Percentiles rank a stretch among this genome's conserved stretches.
These are phyloP conservation scores for Allophyes oxyacanthae DNA, from an alignment of 2,888 invertebrate genomes.

Conservation along the genomic window DNA sequence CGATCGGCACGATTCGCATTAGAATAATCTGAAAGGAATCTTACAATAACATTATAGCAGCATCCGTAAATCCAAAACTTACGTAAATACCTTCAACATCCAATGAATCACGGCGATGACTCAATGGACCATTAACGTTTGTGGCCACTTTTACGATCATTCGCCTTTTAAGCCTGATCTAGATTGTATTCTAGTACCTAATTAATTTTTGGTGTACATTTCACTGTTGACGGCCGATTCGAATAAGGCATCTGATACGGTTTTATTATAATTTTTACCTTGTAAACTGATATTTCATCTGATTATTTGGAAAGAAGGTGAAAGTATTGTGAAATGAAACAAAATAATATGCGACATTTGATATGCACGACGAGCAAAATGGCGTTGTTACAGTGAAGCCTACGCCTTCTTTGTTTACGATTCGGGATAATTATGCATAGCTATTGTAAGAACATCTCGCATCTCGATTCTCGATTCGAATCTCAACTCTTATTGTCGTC, in stretches of 20 bases:
- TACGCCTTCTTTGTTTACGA: no score
- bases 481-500: no score
- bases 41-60: constrained; percentile 36
- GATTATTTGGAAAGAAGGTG: constrained; percentile 24
- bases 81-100: constrained; percentile 43
- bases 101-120: constrained; percentile 57
- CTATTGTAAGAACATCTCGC: no score
- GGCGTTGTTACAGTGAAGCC: no score
- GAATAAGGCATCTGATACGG: constrained; percentile 28
- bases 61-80: constrained; percentile 34
- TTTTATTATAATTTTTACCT: constrained; percentile 23
- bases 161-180: constrained; percentile 64
- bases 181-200: constrained; percentile 55
- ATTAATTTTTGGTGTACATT: constrained; percentile 59
- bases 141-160: constrained; percentile 67
- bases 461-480: no score
- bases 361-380: no score
- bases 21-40: constrained; percentile 20
- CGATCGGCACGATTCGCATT: no score
- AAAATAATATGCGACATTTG: constrained; percentile 17
- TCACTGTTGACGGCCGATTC: constrained; percentile 45
- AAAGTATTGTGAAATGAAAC: constrained; percentile 16
- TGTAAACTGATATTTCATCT: constrained; percentile 38
- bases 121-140: constrained; percentile 63
- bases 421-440: no score